Conservation (phyloP, 2,888 invertebrate genomes). For the Rhamnusium bicolor region DNA sequence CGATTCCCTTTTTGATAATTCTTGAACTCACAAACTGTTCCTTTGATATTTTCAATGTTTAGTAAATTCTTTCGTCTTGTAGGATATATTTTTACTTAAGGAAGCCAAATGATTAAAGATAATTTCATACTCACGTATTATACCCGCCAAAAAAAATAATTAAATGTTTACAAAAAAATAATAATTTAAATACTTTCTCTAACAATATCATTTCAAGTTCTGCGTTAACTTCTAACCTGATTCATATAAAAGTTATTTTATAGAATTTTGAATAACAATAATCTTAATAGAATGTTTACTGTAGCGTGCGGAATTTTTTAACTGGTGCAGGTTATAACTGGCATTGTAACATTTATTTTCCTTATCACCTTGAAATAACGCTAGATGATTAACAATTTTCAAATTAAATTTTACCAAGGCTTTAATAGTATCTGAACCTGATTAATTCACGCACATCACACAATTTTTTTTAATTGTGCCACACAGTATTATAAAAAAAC, state of each 20-base stretch:
- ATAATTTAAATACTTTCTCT: background rate
- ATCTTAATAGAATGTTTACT: slow-evolving; percentile 32
- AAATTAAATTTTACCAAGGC: slow-evolving; percentile 19
- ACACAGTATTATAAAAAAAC: slow-evolving; percentile 2
- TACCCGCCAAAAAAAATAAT: background rate
- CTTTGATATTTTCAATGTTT: no score
- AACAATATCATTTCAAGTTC: background rate
- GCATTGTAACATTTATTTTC: slow-evolving; percentile 24
- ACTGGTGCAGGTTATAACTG: background rate
- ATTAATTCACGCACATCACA: slow-evolving; percentile 15
- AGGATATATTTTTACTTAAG: no score
- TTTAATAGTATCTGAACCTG: slow-evolving; percentile 1
- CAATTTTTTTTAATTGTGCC: background rate
- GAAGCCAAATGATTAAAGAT: no score
- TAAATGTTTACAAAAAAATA: slow-evolving; percentile 6
- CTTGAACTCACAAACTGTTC: no score
- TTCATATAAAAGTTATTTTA: slow-evolving; percentile 28
- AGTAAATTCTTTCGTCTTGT: no score
- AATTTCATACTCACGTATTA: background rate
- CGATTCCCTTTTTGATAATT: no score
- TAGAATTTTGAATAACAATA: slow-evolving; percentile 23
- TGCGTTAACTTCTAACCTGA: slow-evolving; percentile 6
- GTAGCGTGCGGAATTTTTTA: slow-evolving; percentile 28
- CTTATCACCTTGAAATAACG: slow-evolving; percentile 17
- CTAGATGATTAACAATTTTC: slow-evolving; percentile 16